Base-by-base conservation (phyloP, 2,113 vertebrate genomes). In the Pterocles burchelli region DNA sequence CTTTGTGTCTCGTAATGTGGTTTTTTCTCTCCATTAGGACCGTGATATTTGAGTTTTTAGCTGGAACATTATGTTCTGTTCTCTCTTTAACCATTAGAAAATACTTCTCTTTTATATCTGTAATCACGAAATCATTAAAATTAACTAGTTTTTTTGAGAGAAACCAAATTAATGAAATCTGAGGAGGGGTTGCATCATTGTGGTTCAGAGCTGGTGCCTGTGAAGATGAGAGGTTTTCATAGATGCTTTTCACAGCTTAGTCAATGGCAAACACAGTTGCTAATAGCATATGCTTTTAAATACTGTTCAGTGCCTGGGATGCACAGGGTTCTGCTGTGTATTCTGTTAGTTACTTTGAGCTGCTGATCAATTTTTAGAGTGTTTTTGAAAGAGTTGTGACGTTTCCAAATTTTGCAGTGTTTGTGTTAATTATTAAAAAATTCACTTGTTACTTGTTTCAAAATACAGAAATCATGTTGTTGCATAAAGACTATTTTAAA, bases 81-180 rank as follows among this genome's bases (percentile, higher is more conserved):
- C 36, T 91, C 24, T 74, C 51, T 77, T 25, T 21, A 90, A 72
- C 52, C 31, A 7, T 75, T 85, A 81, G 33, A 78, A 95, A 92
- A 72, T 71, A 59, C 16, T 70, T 59, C 2, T 43, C 9, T 88
- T 73, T 80, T 8, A 1, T 63, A 75, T 72, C 72, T 31, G 6
- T 80, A 36, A 77, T 93, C 46, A 90, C 66, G 31, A 74, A 59
- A 82, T 89, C 8, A 49, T 71, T 55, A 85, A 84, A 87, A 87
- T 62, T 38, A 52, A 21, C 41, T 41, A 41, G 41, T 41, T 41
- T 41, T 89, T 95, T 36, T 41, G 66, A 68, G 65, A 72, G 85
- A 81, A 87, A 91, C 25, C 9, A 73, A 92, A 82, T 63, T 59
- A 83, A 28, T 72, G 57, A 72, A 82, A 88, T 79, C 48, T 48